Percentiles rank a stretch among this genome's conserved stretches.
Conservation (phyloP, 23 tunicate genomes). For the Trididemnum clinides region DNA sequence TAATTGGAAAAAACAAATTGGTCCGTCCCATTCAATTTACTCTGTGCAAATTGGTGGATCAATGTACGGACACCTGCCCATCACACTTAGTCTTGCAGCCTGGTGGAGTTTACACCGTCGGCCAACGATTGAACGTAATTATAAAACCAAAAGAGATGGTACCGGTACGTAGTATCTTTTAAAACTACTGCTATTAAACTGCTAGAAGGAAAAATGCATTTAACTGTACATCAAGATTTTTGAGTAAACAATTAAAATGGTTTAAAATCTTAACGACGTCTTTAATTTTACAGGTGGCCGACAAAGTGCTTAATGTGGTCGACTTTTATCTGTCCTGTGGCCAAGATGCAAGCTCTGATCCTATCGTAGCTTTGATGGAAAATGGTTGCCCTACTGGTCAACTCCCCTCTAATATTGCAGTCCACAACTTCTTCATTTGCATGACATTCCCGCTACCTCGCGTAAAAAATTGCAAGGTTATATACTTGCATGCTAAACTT, state of each 20-base stretch:
- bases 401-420: not conserved
- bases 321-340: constrained; percentile 37
- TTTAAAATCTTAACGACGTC: not conserved
- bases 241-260: not conserved
- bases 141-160: not conserved
- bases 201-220: too few species aligned
- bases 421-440: not conserved
- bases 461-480: not conserved
- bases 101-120: constrained; percentile 31
- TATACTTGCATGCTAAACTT: constrained; percentile 6
- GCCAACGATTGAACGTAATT: constrained; percentile 10
- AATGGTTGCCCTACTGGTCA: constrained; percentile 1
- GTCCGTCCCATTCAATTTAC: not conserved
- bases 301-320: not conserved
- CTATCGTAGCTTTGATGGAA: not conserved
- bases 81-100: not conserved
- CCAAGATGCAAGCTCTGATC: not conserved
- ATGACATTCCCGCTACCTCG: not conserved
- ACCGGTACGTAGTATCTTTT: too few species aligned
- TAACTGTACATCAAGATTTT: not conserved
- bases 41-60: not conserved
- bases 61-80: not conserved
- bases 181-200: too few species aligned
- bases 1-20: not conserved
- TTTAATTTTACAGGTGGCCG: not conserved